phyloP scores from a whole-genome alignment of 2,888 invertebrate species.

The Amiota mariae region DNA sequence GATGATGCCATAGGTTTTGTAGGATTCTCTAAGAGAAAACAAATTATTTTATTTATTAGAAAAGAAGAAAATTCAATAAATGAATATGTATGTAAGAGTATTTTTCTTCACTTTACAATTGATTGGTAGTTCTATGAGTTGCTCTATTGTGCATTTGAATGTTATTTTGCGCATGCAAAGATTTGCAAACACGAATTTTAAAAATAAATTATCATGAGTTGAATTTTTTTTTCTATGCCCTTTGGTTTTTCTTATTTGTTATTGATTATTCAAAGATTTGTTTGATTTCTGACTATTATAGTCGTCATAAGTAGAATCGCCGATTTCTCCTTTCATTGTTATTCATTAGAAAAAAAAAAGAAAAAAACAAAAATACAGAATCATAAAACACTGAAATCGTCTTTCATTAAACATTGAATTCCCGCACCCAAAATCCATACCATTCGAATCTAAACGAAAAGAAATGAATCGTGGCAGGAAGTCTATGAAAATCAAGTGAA shows the following conservation, averaged over 20 bases:
- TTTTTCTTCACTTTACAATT: too few species aligned
- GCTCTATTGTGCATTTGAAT: neutral
- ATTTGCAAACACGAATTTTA: slow-evolving; percentile 15
- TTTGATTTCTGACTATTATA: too few species aligned
- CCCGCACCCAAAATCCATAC: neutral
- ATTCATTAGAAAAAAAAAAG: slow-evolving; percentile 21
- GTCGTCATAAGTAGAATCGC: too few species aligned
- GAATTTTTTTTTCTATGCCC: neutral
- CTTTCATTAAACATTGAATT: neutral
- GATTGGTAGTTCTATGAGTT: too few species aligned
- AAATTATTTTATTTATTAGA: too few species aligned
- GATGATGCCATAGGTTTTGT: too few species aligned
- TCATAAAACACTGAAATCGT: neutral
- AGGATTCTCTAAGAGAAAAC: too few species aligned
- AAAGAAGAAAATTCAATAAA: too few species aligned
- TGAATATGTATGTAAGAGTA: too few species aligned
- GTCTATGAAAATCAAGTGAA: neutral
- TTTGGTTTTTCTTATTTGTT: neutral
- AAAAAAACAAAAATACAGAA: neutral
- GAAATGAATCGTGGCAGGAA: neutral
- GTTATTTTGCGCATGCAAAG: neutral
- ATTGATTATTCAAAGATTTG: slow-evolving; percentile 9
- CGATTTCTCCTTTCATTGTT: slow-evolving; percentile 6
- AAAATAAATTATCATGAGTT: slow-evolving; percentile 19
- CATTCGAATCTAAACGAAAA: neutral